phyloP scores from a whole-genome alignment of 2,888 invertebrate genomes.

The Chouioia cunea region DNA sequence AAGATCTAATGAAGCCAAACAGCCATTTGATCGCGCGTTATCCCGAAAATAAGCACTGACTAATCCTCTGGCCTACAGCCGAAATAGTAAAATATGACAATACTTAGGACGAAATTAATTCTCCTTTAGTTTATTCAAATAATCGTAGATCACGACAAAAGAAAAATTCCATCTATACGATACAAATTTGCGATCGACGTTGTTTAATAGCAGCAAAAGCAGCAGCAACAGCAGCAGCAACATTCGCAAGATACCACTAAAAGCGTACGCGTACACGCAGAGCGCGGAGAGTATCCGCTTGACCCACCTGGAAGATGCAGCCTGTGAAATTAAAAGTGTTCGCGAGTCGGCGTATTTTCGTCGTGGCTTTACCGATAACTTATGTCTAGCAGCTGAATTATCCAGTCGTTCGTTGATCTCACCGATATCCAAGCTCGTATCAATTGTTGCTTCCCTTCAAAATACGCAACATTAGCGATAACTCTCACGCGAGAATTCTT shows the following conservation, averaged over 20 bases:
- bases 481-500: too few species aligned
- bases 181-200: constrained; percentile 3
- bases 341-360: constrained; percentile 75
- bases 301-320: constrained; percentile 49
- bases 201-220: too few species aligned
- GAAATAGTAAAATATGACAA: constrained; percentile 30
- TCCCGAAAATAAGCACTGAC: not conserved
- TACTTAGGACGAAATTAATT: constrained; percentile 18
- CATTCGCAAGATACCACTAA: too few species aligned
- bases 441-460: constrained; percentile 67
- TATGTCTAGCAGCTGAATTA: constrained; percentile 81
- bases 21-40: constrained; percentile 10
- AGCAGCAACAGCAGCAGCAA: too few species aligned
- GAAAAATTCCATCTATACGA: too few species aligned
- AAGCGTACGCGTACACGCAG: too few species aligned
- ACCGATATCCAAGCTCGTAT: constrained; percentile 75
- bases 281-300: too few species aligned
- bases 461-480: not conserved
- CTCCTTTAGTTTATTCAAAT: too few species aligned
- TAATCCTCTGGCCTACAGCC: constrained; percentile 38
- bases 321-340: constrained; percentile 53
- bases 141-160: not conserved
- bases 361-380: constrained; percentile 79
- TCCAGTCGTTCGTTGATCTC: constrained; percentile 75
- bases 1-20: not conserved